Evolutionary conservation across 2,113 vertebrate genomes (phyloP), one percentile per base, ranked within the genome.

Genomic region (Oreotrochilus melanogaster): DNA sequence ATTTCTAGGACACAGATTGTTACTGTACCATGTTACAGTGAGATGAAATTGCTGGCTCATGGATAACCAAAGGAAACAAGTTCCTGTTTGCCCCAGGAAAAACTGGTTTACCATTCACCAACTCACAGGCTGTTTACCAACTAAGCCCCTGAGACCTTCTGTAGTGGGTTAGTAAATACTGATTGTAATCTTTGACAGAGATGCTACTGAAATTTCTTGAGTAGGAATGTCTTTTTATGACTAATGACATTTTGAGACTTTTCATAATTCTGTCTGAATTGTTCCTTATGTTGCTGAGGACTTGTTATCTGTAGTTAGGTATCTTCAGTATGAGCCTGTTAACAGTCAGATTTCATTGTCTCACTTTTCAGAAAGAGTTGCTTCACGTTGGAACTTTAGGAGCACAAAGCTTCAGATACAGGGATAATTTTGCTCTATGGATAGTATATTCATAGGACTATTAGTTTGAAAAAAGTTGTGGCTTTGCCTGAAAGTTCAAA

Each of bases 401-500:
- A 70, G 9, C 14, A 58, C 17, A 78, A 1, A 57, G 30, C 30
- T 93, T 87, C 47, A 71, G 61, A 56, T 25, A 71, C 13, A 42
- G 50, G 23, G 33, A 60, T 75, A 43, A 61, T 73, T 88, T 78
- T 71, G 3, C 7, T 53, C 23, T 67, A 23, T 48, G 35, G 30
- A 43, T n/a, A 76, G 60, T 28, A 35, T 18, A 3, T 45, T 65
- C 19, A 22, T 54, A 33, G 27, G 23, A 62, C 23, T 80, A 5
- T 16, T 51, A 9, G 17, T 71, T 62, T 11, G 14, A 74, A 85
- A 71, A 79, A 50, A 89, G 6, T n/a, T 71, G 15, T 62, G 10
- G 14, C 50, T 89, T 86, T 91, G 6, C 42, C 78, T 85, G 14
- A 53, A 87, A 78, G 12, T 72, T 92, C 33, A 87, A 61, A 61